Conservation (phyloP, 2,888 invertebrate species). For the Pterostichus madidus region DNA sequence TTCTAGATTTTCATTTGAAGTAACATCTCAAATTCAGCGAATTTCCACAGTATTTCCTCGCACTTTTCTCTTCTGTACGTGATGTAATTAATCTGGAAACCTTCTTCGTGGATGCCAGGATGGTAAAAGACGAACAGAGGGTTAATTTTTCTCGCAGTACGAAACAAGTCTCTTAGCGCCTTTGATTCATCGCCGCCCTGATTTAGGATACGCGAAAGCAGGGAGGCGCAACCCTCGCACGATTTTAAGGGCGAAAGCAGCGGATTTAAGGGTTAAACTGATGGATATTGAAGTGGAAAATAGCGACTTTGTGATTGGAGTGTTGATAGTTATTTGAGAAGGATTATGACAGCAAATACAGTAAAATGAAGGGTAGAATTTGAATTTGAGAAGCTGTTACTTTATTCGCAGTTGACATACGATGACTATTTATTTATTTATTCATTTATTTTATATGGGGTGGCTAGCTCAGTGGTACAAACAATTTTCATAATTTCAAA, state of each 20-base stretch:
- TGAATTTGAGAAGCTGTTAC: too few relatives aligned
- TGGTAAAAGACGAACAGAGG: constrained; percentile 1
- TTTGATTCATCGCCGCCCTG: background rate
- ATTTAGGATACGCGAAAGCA: background rate
- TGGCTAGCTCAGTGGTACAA: too few relatives aligned
- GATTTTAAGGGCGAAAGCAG: constrained; percentile 7
- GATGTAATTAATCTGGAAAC: constrained; percentile 54
- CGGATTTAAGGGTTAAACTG: constrained; percentile 14
- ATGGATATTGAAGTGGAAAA: constrained; percentile 32
- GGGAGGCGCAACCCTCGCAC: background rate
- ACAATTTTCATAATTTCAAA: too few relatives aligned
- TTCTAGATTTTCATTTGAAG: background rate
- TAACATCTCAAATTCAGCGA: background rate
- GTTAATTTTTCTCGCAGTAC: constrained; percentile 49
- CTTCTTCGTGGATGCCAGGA: background rate
- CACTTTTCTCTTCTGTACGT: constrained; percentile 31
- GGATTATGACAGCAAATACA: too few relatives aligned
- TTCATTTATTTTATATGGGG: too few relatives aligned
- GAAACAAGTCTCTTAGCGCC: constrained; percentile 16
- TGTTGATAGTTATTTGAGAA: background rate
- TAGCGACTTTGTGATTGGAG: constrained; percentile 10
- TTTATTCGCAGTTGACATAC: too few relatives aligned
- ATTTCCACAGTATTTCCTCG: constrained; percentile 12
- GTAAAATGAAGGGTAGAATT: too few relatives aligned
- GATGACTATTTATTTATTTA: too few relatives aligned